Percentiles rank a stretch among this genome's conserved stretches.
Conservation (phyloP, 1,140 invertebrate genomes). For the Drosophila ohnishii region DNA sequence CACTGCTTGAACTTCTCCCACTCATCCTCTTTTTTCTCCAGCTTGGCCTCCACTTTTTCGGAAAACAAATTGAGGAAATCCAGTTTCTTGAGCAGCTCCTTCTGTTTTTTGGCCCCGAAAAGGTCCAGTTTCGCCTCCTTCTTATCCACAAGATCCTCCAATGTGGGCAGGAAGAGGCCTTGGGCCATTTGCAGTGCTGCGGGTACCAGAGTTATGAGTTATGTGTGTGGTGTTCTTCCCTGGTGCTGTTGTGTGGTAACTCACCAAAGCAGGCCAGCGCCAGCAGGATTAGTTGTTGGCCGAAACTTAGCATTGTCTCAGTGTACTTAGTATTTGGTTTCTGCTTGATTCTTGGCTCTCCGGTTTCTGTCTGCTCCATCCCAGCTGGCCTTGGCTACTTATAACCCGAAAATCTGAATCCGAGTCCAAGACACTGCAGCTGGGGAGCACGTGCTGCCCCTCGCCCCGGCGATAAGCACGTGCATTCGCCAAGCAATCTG, state of each 20-base stretch:
- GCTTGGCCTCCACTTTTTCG: constrained; percentile 51
- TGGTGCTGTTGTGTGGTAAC: constrained; percentile 12
- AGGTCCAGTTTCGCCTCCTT: constrained; percentile 38
- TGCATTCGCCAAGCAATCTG: constrained; percentile 41
- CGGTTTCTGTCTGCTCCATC: constrained; percentile 6
- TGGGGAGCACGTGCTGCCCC: constrained; percentile 54
- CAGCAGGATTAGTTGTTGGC: constrained; percentile 55
- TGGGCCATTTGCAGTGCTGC: constrained; percentile 48
- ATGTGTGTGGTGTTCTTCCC: background rate
- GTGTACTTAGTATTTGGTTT: background rate
- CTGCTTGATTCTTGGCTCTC: constrained; percentile 5
- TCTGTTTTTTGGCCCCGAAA: constrained; percentile 51
- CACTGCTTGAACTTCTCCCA: constrained; percentile 67
- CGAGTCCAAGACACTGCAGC: constrained; percentile 7
- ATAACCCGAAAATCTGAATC: constrained; percentile 44
- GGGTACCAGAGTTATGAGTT: background rate
- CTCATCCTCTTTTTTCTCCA: constrained; percentile 58
- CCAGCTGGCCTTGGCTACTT: constrained; percentile 44
- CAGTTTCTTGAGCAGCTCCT: constrained; percentile 63
- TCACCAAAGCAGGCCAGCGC: constrained; percentile 57
- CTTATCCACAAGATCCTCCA: constrained; percentile 45
- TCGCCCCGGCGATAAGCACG: constrained; percentile 58
- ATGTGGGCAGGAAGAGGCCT: constrained; percentile 49
- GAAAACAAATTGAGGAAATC: constrained; percentile 65
- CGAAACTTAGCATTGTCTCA: constrained; percentile 38